Evolutionary conservation across 1,140 invertebrate genomes (phyloP).

Genomic region (Drosophila kepulauana): DNA sequence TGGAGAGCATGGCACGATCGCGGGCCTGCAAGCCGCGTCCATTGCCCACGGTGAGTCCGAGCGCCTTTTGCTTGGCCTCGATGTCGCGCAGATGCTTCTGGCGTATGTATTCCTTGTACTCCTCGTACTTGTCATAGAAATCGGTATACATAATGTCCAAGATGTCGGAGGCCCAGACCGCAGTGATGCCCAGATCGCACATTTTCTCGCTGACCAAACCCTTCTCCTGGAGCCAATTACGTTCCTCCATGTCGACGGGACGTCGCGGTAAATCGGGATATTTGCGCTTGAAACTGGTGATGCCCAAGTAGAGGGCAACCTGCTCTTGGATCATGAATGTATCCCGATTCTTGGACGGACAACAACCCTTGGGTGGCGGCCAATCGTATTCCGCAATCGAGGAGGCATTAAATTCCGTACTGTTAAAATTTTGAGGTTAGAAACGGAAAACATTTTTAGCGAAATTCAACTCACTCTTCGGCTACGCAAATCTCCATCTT

Average conservation of each 20-base stretch:
- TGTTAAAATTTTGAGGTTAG: constrained; percentile 23
- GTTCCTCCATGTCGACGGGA: constrained; percentile 94
- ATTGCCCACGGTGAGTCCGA: constrained; percentile 86
- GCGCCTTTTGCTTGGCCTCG: constrained; percentile 85
- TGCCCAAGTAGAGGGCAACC: constrained; percentile 95
- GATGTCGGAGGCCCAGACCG: constrained; percentile 95
- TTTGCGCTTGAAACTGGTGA: constrained; percentile 98
- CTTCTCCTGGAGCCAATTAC: constrained; percentile 93
- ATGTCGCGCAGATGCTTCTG: constrained; percentile 88
- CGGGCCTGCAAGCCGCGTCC: constrained; percentile 90
- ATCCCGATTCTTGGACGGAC: constrained; percentile 88
- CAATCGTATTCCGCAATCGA: constrained; percentile 97
- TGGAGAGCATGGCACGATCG: constrained; percentile 94
- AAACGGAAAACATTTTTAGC: neutral
- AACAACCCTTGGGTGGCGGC: constrained; percentile 89
- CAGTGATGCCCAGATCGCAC: constrained; percentile 96
- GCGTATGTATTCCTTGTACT: constrained; percentile 93
- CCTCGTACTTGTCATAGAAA: constrained; percentile 97
- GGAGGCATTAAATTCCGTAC: constrained; percentile 91
- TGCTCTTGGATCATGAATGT: constrained; percentile 94
- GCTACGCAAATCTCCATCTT: constrained; percentile 91
- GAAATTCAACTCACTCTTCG: constrained; percentile 86
- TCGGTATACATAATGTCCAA: constrained; percentile 97
- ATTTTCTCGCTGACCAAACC: constrained; percentile 95
- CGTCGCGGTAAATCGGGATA: constrained; percentile 95